A percentile compares a stretch with the other conserved stretches of the same genome.
phyloP scores from a whole-genome alignment of 2,888 invertebrate species.

The Aethes cnicana region DNA sequence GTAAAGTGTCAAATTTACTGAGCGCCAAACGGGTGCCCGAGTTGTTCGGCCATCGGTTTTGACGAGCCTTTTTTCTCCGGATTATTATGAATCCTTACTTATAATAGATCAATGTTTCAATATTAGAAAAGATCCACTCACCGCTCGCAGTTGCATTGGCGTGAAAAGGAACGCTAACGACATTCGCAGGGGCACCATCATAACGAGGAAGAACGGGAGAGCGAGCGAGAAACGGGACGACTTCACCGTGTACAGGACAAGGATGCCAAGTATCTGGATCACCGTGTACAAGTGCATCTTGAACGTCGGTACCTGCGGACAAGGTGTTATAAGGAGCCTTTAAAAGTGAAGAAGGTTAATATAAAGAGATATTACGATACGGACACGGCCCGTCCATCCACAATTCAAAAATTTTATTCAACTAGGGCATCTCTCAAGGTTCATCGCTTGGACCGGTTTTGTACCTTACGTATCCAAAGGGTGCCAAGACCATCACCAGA shows the following conservation, averaged over 20 bases:
- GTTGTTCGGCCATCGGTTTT: no score
- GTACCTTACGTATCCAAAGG: no score
- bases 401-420: neutral
- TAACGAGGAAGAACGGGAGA: constrained; percentile 95
- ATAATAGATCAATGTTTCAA: neutral
- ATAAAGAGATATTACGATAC: no score
- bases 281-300: constrained; percentile 96
- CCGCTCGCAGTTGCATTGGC: constrained; percentile 91
- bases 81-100: no score
- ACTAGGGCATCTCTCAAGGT: no score
- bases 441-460: no score
- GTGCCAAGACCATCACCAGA: no score
- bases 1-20: no score
- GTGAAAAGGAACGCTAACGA: constrained; percentile 89
- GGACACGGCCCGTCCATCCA: neutral
- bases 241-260: constrained; percentile 93
- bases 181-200: constrained; percentile 94
- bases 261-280: constrained; percentile 91
- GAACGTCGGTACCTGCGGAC: constrained; percentile 89
- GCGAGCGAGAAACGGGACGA: constrained; percentile 94
- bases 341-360: no score
- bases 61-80: no score
- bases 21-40: no score
- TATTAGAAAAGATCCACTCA: constrained; percentile 60
- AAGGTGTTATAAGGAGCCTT: no score